These are phyloP conservation scores for Lepilemur septentrionalis DNA, from an alignment of 2,797 vertebrate genomes.

Conservation along the genomic window DNA sequence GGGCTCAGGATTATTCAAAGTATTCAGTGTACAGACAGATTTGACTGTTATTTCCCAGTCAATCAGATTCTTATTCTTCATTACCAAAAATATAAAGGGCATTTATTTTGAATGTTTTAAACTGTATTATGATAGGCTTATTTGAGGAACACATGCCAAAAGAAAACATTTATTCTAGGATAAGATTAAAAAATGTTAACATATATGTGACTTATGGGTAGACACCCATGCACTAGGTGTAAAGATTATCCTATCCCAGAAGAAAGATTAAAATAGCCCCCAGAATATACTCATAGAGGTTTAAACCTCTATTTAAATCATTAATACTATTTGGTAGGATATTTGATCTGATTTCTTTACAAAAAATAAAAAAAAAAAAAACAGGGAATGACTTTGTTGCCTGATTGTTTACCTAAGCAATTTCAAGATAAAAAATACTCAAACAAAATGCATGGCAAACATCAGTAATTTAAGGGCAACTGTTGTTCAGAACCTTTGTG, in stretches of 20 bases:
- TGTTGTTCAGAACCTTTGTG: background rate
- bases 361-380: background rate
- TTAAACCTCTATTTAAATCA: background rate
- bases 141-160: background rate
- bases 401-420: background rate
- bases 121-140: background rate
- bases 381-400: background rate
- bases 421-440: background rate
- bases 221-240: background rate
- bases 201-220: background rate
- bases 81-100: background rate
- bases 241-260: background rate
- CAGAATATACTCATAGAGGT: background rate
- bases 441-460: background rate
- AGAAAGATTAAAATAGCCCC: background rate
- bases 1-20: background rate
- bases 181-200: background rate
- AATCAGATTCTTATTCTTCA: background rate
- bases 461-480: background rate
- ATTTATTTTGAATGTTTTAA: background rate
- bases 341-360: background rate
- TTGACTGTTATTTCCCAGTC: background rate
- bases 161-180: slow-evolving; percentile 4
- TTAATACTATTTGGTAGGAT: background rate
- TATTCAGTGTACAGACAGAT: background rate